Evolutionary conservation across 2,888 invertebrate species (phyloP), one percentile per base, ranked within the genome.

Genomic region (Drosophila subsilvestris): DNA sequence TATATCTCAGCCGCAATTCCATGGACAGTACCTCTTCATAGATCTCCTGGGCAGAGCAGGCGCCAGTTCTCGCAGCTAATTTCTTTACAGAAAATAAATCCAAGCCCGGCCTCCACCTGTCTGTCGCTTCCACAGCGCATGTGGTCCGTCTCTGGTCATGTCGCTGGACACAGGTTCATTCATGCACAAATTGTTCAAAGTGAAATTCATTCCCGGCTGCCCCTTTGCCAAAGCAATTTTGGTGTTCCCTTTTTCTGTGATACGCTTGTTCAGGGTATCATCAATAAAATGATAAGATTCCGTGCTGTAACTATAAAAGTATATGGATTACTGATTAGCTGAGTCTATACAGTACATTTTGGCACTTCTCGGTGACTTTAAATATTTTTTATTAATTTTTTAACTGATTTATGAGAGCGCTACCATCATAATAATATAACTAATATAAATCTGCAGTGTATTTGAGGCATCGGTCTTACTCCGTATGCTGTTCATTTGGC

Each of bases 161-260:
- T 58, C 59, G 56, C 66, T 58, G 77, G 70, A 56, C 80, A n/a
- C 25, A 79, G 57, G 68, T 80, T 89, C 71, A 90, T 87, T 90
- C 90, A 90, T 88, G 89, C 90, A 89, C 74, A 89, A 84, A 89
- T 80, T 81, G 86, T 90, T 90, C 90, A 90, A 90, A 90, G 90
- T 76, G 76, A 82, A 86, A 75, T 75, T 75, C 70, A 72, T 76
- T 77, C 63, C 66, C 48, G 72, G 73, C 86, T 83, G 82, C 82
- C 80, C 42, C 63, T 9, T 42, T 42, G 32, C 25, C 54, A 61
- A 63, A 44, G 59, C 29, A 14, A n/a, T 29, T 53, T 59, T 43
- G 45, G 47, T 37, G 45, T 22, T 22, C 4, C 45, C 27, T 55
- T 50, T 56, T 62, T 18, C 4, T 17, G 3, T 1, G 2, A 65